A percentile compares a stretch with the other conserved stretches of the same genome.
phyloP scores from a whole-genome alignment of 2,113 vertebrate species.

The Plectropomus leopardus region DNA sequence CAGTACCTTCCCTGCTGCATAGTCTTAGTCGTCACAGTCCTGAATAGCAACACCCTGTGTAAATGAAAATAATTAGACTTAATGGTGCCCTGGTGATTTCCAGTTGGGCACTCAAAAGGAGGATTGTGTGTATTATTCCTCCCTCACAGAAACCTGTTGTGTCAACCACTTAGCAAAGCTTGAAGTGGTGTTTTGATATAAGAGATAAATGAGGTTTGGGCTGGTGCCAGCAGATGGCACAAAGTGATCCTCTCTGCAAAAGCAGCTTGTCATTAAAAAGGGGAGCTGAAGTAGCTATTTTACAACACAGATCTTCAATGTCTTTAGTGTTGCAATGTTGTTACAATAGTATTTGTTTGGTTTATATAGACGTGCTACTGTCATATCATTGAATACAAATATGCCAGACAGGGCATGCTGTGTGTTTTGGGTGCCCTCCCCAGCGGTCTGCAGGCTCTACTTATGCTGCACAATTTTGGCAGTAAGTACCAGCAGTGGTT shows the following conservation, averaged over 20 bases:
- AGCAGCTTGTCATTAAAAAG: conserved; percentile 20
- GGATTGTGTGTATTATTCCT: conserved; percentile 13
- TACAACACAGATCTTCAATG: conserved; percentile 19
- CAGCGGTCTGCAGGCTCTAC: conserved; percentile 8
- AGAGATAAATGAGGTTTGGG: conserved; percentile 69
- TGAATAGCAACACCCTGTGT: neutral
- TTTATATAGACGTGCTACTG: neutral
- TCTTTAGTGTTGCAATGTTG: conserved; percentile 6
- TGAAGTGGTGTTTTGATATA: conserved; percentile 75
- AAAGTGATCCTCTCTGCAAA: conserved; percentile 36
- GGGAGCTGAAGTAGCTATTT: conserved; percentile 28
- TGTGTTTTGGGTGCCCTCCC: neutral
- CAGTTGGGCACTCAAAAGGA: neutral
- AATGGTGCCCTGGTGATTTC: neutral
- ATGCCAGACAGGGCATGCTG: neutral
- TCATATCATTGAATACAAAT: neutral
- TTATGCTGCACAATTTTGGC: neutral
- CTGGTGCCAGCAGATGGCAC: conserved; percentile 52
- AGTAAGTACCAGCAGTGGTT: conserved; percentile 4
- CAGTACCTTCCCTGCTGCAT: conserved; percentile 10
- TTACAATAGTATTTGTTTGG: neutral
- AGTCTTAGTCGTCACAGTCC: neutral
- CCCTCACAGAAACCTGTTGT: conserved; percentile 36
- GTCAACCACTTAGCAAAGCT: conserved; percentile 56
- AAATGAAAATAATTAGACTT: conserved; percentile 28